Evolutionary conservation across 2,888 invertebrate species (phyloP).

Genomic region (Napeogenes inachia): DNA sequence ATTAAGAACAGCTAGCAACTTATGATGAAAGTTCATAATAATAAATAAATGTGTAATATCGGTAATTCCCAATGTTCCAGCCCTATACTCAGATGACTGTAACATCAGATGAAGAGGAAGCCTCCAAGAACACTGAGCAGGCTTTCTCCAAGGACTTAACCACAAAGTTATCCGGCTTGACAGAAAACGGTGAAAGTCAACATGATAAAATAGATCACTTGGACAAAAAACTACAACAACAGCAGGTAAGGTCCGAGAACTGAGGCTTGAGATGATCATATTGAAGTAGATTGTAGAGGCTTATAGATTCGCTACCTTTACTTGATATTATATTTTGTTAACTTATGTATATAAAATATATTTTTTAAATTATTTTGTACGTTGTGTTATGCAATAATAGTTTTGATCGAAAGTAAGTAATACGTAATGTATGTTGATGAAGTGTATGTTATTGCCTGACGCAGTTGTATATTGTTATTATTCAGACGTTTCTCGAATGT

Average conservation of each 20-base stretch:
- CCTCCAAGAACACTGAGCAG: conserved; percentile 69
- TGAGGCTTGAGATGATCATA: conserved; percentile 19
- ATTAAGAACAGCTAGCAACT: too few relatives aligned
- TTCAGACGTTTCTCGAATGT: conserved; percentile 3
- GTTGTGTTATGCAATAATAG: too few relatives aligned
- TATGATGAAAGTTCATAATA: too few relatives aligned
- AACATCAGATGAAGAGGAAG: conserved; percentile 89
- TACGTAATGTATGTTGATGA: too few relatives aligned
- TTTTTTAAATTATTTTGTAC: neutral
- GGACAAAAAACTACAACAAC: conserved; percentile 81
- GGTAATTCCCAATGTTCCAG: conserved; percentile 46
- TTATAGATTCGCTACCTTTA: conserved; percentile 4
- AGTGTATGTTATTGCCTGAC: too few relatives aligned
- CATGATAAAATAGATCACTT: conserved; percentile 78
- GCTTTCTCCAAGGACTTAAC: conserved; percentile 75
- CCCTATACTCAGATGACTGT: conserved; percentile 84
- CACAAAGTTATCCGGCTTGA: conserved; percentile 71
- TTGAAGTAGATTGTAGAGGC: conserved; percentile 12
- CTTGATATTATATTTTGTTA: conserved; percentile 3
- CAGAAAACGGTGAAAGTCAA: conserved; percentile 48
- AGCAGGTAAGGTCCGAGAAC: conserved; percentile 73
- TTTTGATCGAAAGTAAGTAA: too few relatives aligned
- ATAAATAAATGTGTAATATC: neutral
- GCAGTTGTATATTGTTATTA: neutral
- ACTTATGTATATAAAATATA: conserved; percentile 15